Conservation (phyloP, 2,113 vertebrate genomes). For the Ophthalmolycus amberensis region DNA sequence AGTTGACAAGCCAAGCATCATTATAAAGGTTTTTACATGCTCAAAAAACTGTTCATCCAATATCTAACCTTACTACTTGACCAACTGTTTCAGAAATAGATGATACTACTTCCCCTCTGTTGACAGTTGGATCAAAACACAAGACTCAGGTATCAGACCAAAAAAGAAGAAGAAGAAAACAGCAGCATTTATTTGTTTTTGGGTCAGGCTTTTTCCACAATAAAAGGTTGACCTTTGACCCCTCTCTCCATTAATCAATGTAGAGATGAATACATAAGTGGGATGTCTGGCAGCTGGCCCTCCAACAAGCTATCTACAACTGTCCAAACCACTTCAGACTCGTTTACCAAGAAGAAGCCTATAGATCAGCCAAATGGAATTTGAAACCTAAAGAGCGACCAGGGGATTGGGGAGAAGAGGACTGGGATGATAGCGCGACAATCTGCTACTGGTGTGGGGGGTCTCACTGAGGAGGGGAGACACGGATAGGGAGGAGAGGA, state of each 20-base stretch:
- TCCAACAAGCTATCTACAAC: constrained; percentile 83
- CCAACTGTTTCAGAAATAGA: constrained; percentile 37
- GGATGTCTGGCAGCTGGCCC: constrained; percentile 79
- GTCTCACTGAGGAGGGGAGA: constrained; percentile 44
- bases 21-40: constrained; percentile 8
- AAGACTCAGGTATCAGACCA: constrained; percentile 48
- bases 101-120: constrained; percentile 9
- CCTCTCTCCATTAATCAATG: constrained; percentile 81
- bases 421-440: constrained; percentile 62
- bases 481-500: constrained; percentile 14
- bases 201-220: constrained; percentile 67
- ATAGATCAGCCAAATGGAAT: constrained; percentile 82
- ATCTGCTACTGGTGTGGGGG: constrained; percentile 80
- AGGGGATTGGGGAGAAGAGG: constrained; percentile 79
- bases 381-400: constrained; percentile 85
- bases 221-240: constrained; percentile 80
- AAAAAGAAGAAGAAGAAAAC: constrained; percentile 9
- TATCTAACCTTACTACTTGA: constrained; percentile 24
- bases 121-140: constrained; percentile 52
- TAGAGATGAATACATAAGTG: constrained; percentile 80
- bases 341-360: constrained; percentile 72
- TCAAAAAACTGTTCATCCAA: constrained; percentile 35
- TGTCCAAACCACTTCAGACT: constrained; percentile 83
- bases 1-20: constrained; percentile 1
- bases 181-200: constrained; percentile 80